Evolutionary conservation across 2,113 vertebrate species (phyloP).

Genomic region (Blennius ocellaris): DNA sequence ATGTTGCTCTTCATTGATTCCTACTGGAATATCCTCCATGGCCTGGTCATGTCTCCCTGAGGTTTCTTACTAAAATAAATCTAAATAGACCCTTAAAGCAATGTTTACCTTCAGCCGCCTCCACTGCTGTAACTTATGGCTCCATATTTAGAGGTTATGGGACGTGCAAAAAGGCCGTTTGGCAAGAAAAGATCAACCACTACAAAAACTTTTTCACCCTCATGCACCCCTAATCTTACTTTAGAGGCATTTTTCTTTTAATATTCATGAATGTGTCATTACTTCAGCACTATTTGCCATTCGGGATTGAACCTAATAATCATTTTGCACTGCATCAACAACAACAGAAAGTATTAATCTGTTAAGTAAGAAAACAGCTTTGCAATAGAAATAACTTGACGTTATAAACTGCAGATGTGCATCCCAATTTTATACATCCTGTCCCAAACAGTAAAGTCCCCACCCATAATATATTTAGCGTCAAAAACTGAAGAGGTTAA

Average conservation of each 20-base stretch:
- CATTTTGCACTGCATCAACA: no score
- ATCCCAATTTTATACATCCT: background rate
- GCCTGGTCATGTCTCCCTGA: conserved; percentile 31
- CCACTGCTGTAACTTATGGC: conserved; percentile 38
- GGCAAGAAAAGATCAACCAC: conserved; percentile 4
- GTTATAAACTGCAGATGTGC: no score
- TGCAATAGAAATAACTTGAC: no score
- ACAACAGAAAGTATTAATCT: no score
- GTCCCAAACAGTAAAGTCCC: background rate
- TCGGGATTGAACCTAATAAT: no score
- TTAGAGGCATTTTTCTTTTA: no score
- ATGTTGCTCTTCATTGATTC: conserved; percentile 5
- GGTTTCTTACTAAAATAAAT: conserved; percentile 68
- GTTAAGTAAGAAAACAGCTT: no score
- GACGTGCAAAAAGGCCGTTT: conserved; percentile 53
- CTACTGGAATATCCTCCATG: conserved; percentile 19
- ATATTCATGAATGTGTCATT: no score
- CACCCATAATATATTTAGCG: background rate
- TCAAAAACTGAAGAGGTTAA: conserved; percentile 2
- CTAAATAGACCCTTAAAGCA: background rate
- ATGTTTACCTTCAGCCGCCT: conserved; percentile 39
- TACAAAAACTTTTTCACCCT: background rate
- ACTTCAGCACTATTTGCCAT: no score
- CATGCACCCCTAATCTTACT: background rate
- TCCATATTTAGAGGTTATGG: conserved; percentile 74